Base-by-base conservation (phyloP, 1,140 invertebrate genomes). In the Scylla paramamosain region DNA sequence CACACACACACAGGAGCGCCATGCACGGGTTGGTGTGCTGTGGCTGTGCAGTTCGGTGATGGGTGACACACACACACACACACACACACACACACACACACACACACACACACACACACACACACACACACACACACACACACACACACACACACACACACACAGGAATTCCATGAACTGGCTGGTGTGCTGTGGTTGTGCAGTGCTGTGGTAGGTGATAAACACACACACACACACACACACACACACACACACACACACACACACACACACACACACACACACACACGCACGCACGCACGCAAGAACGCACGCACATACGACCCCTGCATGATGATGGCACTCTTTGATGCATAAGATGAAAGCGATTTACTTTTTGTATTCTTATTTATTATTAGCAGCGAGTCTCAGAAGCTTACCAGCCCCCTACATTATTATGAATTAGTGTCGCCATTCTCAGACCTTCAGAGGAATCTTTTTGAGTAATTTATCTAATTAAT, bases 101-200 rank as follows among this genome's bases (percentile, higher is more conserved):
- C 46, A 48, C 46, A 48, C 46, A 48, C 46, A 48, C 46, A 48
- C 46, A 48, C 46, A 48, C 46, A 48, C 46, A 83, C 25, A 83
- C 82, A 83, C 82, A 83, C 82, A 83, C 82, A 83, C 82, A 83
- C 82, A 83, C 82, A 83, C 82, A 83, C 82, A 83, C 82, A 83
- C 82, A 83, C 82, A 83, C 82, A 83, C 82, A 83, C 82, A 83
- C 82, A 83, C 82, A 83, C 82, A 83, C 20, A 83, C 82, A 83
- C 82, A 83, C 82, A 83, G 4, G 20, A n/a, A 77, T 25, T 77
- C 59, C 59, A n/a, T n/a, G n/a, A n/a, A n/a, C n/a, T n/a, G n/a
- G n/a, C 46, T 14, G 4, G 46, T 48, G 46, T 48, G 46, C 6
- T 48, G 6, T 48, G 14, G 46, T 48, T 4, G 46, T 48, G 4